These are phyloP conservation scores for Deilephila porcellus DNA, from an alignment of 2,888 invertebrate species.

Conservation along the genomic window DNA sequence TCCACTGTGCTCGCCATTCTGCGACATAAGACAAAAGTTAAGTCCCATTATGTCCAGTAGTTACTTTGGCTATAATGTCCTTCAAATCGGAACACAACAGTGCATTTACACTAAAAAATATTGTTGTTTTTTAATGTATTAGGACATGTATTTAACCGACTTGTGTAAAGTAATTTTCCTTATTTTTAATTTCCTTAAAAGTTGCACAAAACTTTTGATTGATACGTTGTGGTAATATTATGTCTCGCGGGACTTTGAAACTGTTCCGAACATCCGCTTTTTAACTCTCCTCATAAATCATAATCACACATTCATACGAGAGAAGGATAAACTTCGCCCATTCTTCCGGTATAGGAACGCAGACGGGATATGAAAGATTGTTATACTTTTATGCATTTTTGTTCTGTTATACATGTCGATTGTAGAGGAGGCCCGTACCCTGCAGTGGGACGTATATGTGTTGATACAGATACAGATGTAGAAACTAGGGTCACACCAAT, in stretches of 20 bases:
- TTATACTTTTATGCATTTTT: conserved; percentile 24
- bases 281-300: conserved; percentile 36
- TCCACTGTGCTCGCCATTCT: too few relatives aligned
- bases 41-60: too few relatives aligned
- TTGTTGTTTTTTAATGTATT: too few relatives aligned
- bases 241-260: conserved; percentile 31
- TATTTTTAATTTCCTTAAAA: conserved; percentile 7
- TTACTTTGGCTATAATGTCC: too few relatives aligned
- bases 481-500: too few relatives aligned
- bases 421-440: too few relatives aligned
- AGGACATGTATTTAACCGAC: not conserved
- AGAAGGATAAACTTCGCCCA: conserved; percentile 30
- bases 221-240: conserved; percentile 30
- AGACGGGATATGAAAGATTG: conserved; percentile 29
- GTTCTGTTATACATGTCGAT: not conserved
- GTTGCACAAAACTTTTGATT: conserved; percentile 28
- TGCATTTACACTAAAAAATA: too few relatives aligned
- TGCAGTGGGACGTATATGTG: too few relatives aligned
- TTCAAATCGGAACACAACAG: too few relatives aligned
- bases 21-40: too few relatives aligned
- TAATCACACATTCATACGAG: conserved; percentile 34
- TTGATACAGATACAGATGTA: too few relatives aligned
- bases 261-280: conserved; percentile 31
- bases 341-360: conserved; percentile 28
- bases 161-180: not conserved